Evolutionary conservation across 2,888 invertebrate genomes (phyloP).

Genomic region (Euphydryas editha): DNA sequence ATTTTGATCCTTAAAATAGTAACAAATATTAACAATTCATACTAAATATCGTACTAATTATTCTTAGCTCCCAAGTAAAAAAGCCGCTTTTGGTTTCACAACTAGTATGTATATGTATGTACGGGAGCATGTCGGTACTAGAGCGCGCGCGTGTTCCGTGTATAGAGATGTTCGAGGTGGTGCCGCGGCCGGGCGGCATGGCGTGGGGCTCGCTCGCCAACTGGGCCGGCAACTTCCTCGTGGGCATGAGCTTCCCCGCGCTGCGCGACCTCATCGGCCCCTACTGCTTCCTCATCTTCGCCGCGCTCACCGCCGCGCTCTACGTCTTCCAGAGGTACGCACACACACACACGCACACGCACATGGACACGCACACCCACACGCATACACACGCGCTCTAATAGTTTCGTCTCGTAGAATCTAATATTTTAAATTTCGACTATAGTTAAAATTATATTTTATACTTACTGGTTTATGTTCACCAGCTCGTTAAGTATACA

Average conservation of each 20-base stretch:
- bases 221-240: conserved; percentile 94
- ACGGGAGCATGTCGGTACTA: no score
- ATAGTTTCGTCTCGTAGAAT: no score
- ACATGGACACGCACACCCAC: not conserved
- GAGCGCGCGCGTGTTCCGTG: not conserved
- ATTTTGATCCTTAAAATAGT: no score
- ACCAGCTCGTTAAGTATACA: no score
- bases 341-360: not conserved
- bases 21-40: no score
- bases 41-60: no score
- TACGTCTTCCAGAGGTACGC: conserved; percentile 84
- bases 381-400: not conserved
- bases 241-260: conserved; percentile 90
- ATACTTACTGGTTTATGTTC: no score
- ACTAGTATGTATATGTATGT: no score
- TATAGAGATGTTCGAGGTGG: conserved; percentile 91
- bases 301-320: conserved; percentile 78
- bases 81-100: no score
- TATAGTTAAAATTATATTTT: no score
- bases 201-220: conserved; percentile 93
- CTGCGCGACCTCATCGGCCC: conserved; percentile 86
- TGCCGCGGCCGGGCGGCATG: conserved; percentile 93
- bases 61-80: no score
- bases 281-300: conserved; percentile 90
- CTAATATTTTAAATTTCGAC: no score